Evolutionary conservation across 2,113 vertebrate genomes (phyloP), one percentile per base, ranked within the genome.

Genomic region (Enhydra lutris): DNA sequence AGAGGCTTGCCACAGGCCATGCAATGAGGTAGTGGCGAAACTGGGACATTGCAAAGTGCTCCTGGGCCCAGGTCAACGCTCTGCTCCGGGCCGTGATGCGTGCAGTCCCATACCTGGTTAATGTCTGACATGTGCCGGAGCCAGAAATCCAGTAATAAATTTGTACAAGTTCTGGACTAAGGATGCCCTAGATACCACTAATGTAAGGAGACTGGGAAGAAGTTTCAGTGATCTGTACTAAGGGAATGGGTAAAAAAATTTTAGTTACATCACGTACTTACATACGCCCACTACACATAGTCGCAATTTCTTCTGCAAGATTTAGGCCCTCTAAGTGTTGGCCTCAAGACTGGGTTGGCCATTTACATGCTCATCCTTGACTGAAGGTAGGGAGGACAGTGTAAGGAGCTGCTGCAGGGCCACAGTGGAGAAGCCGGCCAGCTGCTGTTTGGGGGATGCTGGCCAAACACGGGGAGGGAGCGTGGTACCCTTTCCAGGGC

Each of bases 361-460:
- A 1, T 23, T 52, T 17, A 47, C 82, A 23, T 7, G 57, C 59
- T 24, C 24, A 12, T 8, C 29, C 21, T 4, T 12, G 61, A n/a
- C 1, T 3, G 55, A n/a, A 65, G 24, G 81, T 13, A 3, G 29
- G 87, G 47, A 52, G 26, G 36, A 39, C 8, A 1, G 45, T 5
- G 20, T 0, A 29, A 42, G 47, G 42, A 42, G 52, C 81, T 1
- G 6, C n/a, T 29, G 34, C 6, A 12, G 20, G 65, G n/a, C 29
- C 10, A 0, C 45, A 1, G 42, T 1, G 50, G 59, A 59, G n/a
- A 76, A 9, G 24, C 9, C 2, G 1, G 20, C 10, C 34, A 47
- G 11, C 15, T 47, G n/a, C 31, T 67, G 14, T 20, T 1, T 18
- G 17, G 10, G 29, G 61, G 67, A 34, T 2, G 74, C 47, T 15